phyloP scores from a whole-genome alignment of 2,888 invertebrate genomes.

The Troides helena region DNA sequence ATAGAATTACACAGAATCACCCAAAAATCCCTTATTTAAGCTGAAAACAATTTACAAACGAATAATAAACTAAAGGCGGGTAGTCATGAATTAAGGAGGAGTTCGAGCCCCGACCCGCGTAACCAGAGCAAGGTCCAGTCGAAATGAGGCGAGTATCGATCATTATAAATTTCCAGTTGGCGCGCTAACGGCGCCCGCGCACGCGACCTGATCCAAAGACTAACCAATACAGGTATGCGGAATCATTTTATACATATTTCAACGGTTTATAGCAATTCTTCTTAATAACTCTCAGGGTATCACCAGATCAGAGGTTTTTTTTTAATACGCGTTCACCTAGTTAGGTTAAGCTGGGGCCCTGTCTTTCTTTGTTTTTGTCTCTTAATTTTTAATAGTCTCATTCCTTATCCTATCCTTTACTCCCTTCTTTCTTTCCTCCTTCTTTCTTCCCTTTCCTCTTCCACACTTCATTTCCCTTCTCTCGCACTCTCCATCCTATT shows the following conservation, averaged over 20 bases:
- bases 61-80: slow-evolving; percentile 18
- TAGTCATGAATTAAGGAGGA: slow-evolving; percentile 26
- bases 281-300: too few species aligned
- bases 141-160: slow-evolving; percentile 71
- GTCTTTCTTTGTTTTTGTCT: too few species aligned
- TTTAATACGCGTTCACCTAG: too few species aligned
- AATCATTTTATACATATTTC: background rate
- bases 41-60: slow-evolving; percentile 14
- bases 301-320: too few species aligned
- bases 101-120: slow-evolving; percentile 39
- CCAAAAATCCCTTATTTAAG: background rate
- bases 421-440: too few species aligned
- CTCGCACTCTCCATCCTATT: too few species aligned
- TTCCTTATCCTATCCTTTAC: too few species aligned
- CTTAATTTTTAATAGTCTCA: too few species aligned
- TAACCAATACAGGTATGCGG: slow-evolving; percentile 33
- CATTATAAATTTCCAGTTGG: slow-evolving; percentile 74
- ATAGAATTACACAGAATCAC: background rate
- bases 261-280: too few species aligned
- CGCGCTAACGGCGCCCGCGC: slow-evolving; percentile 72
- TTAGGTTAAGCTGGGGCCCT: too few species aligned
- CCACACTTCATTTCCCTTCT: too few species aligned
- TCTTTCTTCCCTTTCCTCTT: too few species aligned
- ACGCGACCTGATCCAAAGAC: slow-evolving; percentile 69
- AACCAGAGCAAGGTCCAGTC: slow-evolving; percentile 65